Base-by-base conservation (phyloP, 2,797 vertebrate genomes). In the Orestias chungarensis region DNA sequence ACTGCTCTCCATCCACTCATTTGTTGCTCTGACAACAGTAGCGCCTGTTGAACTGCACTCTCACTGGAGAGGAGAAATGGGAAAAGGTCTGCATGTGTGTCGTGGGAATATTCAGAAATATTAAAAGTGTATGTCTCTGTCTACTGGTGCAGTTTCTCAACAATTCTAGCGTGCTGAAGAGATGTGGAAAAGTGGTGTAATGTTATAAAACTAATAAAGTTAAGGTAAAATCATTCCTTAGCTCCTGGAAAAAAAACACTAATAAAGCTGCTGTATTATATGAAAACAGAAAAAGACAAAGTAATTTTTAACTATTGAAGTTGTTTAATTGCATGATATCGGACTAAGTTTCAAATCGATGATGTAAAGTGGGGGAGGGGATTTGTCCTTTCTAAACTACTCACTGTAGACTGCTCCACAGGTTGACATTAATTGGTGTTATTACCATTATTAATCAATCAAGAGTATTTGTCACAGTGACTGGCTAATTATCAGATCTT, bases 21-120 rank as follows among this genome's bases (percentile, higher is more conserved):
- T 84, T 79, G 92, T 92, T 92, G 88, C 90, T 89, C 85, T 88
- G 91, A 92, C 90, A 91, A 92, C 90, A 57, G 76, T 81, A 81
- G 71, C 73, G 50, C 78, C 80, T 25, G 43, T 69, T 82, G 77
- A 86, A 81, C 82, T 86, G 76, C 71, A 64, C 82, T 78, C 75
- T 77, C 66, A 54, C 73, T 74, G 78, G 75, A 83, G 76, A 75
- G 74, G 76, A 75, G 70, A 73, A 55, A 14, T 29, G n/a, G 68
- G 70, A 70, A 49, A 75, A 38, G 46, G 73, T 80, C 11, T 86
- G 66, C 18, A 66, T 73, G 73, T 78, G 75, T 49, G 67, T 67
- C 79, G 29, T 33, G 35, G 72, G 61, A 73, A 57, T 64, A 78
- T 31, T 54, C 59, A 68, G 61, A 61, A 64, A 79, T 61, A 68